phyloP scores from a whole-genome alignment of 2,888 invertebrate species.

The Lypha dubia region DNA sequence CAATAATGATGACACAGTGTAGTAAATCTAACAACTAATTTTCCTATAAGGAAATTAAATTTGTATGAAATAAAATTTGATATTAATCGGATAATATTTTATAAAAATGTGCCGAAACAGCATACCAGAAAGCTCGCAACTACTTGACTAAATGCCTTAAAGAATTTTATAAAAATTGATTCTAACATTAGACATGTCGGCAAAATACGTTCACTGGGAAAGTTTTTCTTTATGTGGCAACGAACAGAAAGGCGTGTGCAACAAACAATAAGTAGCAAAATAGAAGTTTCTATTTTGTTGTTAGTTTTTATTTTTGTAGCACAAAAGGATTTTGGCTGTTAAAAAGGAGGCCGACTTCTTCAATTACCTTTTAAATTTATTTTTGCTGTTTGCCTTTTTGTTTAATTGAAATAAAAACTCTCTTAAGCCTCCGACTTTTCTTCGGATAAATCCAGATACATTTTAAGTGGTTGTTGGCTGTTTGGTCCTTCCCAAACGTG shows the following conservation, averaged over 20 bases:
- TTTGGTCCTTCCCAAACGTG: background rate
- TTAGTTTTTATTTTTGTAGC: background rate
- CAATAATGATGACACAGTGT: too few relatives aligned
- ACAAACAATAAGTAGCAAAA: constrained; percentile 71
- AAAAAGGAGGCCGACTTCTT: constrained; percentile 65
- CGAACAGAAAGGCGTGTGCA: constrained; percentile 58
- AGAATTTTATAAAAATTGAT: too few relatives aligned
- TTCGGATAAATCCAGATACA: constrained; percentile 22
- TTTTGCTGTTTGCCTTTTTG: constrained; percentile 49
- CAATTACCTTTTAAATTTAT: constrained; percentile 64
- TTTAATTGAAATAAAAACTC: constrained; percentile 69
- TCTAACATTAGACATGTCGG: too few relatives aligned
- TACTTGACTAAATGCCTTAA: too few relatives aligned
- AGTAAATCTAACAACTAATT: too few relatives aligned
- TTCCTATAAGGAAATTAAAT: too few relatives aligned
- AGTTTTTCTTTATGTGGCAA: constrained; percentile 1
- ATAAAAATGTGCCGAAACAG: too few relatives aligned
- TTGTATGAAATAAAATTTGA: too few relatives aligned
- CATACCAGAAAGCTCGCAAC: too few relatives aligned
- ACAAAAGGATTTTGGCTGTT: constrained; percentile 42
- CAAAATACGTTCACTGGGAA: background rate
- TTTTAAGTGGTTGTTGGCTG: background rate
- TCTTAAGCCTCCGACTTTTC: constrained; percentile 34
- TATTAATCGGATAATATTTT: too few relatives aligned
- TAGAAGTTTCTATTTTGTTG: constrained; percentile 57